These are phyloP conservation scores for Peromyscus californicus DNA, from an alignment of 2,113 vertebrate genomes.

Conservation along the genomic window DNA sequence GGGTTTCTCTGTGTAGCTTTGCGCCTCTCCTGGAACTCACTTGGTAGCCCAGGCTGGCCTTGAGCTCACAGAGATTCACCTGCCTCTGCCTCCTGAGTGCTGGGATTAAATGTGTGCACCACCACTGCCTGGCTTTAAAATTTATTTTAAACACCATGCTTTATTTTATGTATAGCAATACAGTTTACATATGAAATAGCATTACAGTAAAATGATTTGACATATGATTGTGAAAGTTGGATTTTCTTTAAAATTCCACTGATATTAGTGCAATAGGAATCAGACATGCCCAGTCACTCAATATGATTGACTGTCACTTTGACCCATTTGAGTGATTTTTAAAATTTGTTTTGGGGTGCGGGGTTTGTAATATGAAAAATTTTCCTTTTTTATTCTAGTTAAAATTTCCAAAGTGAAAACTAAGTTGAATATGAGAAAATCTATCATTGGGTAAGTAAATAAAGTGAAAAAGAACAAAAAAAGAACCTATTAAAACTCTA, in stretches of 20 bases:
- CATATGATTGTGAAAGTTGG: neutral
- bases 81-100: too few relatives aligned
- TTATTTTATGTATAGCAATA: neutral
- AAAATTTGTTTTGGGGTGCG: neutral
- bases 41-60: too few relatives aligned
- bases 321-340: neutral
- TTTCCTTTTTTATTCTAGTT: neutral
- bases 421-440: neutral
- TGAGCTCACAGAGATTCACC: too few relatives aligned
- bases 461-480: neutral
- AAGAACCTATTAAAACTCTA: neutral
- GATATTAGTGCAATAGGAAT: neutral
- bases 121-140: neutral
- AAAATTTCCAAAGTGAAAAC: neutral
- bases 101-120: too few relatives aligned
- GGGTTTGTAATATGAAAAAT: rapidly evolving
- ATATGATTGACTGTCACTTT: neutral
- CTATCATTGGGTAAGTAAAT: neutral
- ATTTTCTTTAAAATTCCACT: neutral
- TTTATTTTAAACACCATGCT: neutral
- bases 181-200: neutral
- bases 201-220: neutral
- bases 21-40: too few relatives aligned
- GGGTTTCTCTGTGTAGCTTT: too few relatives aligned
- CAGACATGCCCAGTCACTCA: neutral